Evolutionary conservation across 2,888 invertebrate species (phyloP).

Genomic region (Cryptophagus acutangulus): DNA sequence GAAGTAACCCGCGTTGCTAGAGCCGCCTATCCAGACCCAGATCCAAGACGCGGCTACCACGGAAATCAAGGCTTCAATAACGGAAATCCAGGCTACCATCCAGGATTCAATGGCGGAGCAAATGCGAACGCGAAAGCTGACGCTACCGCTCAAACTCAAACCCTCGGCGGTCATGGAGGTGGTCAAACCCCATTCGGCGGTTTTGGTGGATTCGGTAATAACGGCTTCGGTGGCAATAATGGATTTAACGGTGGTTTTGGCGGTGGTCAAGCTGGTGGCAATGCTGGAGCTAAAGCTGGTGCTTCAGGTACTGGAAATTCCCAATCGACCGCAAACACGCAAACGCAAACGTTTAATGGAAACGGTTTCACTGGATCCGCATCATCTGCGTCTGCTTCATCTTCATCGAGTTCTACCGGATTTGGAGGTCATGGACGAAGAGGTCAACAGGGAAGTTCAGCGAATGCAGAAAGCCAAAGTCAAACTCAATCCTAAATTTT

Average conservation of each 20-base stretch:
- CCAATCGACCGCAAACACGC: slow-evolving; percentile 21
- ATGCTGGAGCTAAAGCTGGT: slow-evolving; percentile 16
- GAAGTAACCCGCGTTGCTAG: slow-evolving; percentile 11
- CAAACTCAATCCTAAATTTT: slow-evolving; percentile 7
- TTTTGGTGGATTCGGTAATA: neutral
- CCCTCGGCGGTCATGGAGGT: slow-evolving; percentile 12
- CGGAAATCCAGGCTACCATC: slow-evolving; percentile 10
- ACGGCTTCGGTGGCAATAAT: slow-evolving; percentile 3
- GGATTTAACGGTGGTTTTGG: slow-evolving; percentile 12
- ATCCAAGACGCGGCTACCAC: slow-evolving; percentile 11
- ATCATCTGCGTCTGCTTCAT: slow-evolving; percentile 24
- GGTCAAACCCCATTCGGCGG: slow-evolving; percentile 6
- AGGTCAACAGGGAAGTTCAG: slow-evolving; percentile 15
- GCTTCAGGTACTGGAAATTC: slow-evolving; percentile 13
- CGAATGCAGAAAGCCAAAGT: slow-evolving; percentile 19
- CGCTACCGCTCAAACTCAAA: slow-evolving; percentile 12
- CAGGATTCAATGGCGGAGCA: slow-evolving; percentile 9
- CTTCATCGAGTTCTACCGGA: slow-evolving; percentile 16
- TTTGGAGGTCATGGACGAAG: slow-evolving; percentile 7
- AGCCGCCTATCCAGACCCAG: slow-evolving; percentile 16
- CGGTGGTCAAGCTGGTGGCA: slow-evolving; percentile 10
- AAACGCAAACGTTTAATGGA: slow-evolving; percentile 27
- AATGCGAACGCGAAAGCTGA: slow-evolving; percentile 18
- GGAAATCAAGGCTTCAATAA: slow-evolving; percentile 7
- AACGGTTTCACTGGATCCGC: slow-evolving; percentile 27